phyloP scores from a whole-genome alignment of 1,140 invertebrate genomes.

The Scaptomyza pallida region DNA sequence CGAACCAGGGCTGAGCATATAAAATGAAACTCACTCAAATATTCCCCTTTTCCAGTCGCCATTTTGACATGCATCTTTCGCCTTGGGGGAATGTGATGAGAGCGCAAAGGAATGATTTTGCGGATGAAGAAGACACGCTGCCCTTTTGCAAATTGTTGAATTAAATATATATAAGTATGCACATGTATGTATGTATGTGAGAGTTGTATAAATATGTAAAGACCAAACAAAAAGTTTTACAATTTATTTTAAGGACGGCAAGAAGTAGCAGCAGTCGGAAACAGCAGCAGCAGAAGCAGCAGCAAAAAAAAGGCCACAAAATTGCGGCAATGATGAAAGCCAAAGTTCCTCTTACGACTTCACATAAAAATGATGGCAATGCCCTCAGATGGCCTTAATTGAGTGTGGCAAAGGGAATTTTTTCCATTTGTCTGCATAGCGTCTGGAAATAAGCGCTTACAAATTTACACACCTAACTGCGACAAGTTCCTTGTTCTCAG shows the following conservation, averaged over 20 bases:
- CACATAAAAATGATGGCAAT: constrained; percentile 33
- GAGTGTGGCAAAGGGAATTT: constrained; percentile 46
- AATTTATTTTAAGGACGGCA: constrained; percentile 39
- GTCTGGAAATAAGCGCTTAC: constrained; percentile 4
- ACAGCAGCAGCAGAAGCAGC: constrained; percentile 18
- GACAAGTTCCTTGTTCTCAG: constrained; percentile 39
- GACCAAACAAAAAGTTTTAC: constrained; percentile 43
- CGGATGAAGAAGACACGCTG: constrained; percentile 24
- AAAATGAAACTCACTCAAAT: constrained; percentile 19
- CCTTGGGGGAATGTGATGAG: constrained; percentile 9
- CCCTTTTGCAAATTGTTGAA: constrained; percentile 53
- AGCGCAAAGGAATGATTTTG: constrained; percentile 39
- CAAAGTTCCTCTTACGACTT: constrained; percentile 12
- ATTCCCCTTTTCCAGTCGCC: constrained; percentile 16
- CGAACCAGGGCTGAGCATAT: background rate
- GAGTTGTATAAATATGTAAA: constrained; percentile 35
- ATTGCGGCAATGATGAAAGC: constrained; percentile 49
- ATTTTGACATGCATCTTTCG: constrained; percentile 41
- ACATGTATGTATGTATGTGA: constrained; percentile 4
- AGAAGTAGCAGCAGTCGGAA: background rate
- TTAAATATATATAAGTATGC: constrained; percentile 38
- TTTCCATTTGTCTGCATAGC: constrained; percentile 29
- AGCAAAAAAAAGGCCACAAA: constrained; percentile 36
- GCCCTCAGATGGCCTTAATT: constrained; percentile 40
- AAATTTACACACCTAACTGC: constrained; percentile 8